phyloP scores from a whole-genome alignment of 1,140 invertebrate genomes.

The Delia radicum region DNA sequence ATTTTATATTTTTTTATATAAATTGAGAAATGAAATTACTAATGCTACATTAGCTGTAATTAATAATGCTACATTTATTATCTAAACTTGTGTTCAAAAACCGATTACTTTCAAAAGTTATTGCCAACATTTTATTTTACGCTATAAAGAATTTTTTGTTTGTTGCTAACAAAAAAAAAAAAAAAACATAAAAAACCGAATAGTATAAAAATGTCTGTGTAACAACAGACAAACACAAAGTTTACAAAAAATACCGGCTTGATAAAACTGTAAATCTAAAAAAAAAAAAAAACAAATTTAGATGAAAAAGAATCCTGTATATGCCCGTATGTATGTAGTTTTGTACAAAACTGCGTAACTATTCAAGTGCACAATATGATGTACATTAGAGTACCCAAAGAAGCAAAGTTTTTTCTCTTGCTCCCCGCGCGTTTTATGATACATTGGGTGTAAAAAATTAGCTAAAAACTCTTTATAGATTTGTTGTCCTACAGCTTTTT shows the following conservation, averaged over 20 bases:
- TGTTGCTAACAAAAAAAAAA: not conserved
- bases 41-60: not conserved
- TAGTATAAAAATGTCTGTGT: not conserved
- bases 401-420: too few relatives aligned
- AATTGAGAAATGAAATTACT: too few relatives aligned
- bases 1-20: too few relatives aligned
- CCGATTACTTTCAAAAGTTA: not conserved
- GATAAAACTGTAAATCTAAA: not conserved
- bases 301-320: not conserved
- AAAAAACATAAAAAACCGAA: not conserved
- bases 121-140: not conserved
- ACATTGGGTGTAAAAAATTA: too few relatives aligned
- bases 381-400: too few relatives aligned
- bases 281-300: not conserved
- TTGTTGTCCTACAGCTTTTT: too few relatives aligned
- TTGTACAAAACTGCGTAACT: not conserved
- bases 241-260: not conserved
- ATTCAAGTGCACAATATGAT: constrained; percentile 3
- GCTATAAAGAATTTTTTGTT: not conserved
- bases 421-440: too few relatives aligned
- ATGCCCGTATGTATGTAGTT: not conserved
- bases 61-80: not conserved
- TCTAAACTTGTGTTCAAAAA: not conserved
- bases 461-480: too few relatives aligned
- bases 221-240: not conserved